Evolutionary conservation across 2,797 vertebrate genomes (phyloP), one percentile per base, ranked within the genome.

Genomic region (Hyperoplus lanceolatus): DNA sequence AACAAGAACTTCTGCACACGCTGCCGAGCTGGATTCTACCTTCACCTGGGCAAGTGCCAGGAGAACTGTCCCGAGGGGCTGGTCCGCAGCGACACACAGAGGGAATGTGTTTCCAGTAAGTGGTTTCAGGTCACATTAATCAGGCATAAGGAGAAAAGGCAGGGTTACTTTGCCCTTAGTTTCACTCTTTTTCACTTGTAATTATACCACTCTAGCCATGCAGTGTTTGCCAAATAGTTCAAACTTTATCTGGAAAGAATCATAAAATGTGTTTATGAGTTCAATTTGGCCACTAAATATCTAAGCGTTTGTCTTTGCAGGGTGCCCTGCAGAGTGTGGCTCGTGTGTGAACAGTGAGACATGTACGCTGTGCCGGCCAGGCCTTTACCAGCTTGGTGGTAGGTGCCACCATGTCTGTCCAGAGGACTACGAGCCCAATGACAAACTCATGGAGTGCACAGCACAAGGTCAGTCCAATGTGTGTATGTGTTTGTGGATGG

Each of bases 1-100:
- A 97, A 97, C 95, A 98, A 96, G 95, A 99, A 97, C 95, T 99
- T 99, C 95, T 99, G 98, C 95, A 99, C 97, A 54, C 98, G 97
- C 72, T 99, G 98, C 95, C 97, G 97, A 95, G 95, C 92, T 73
- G 97, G 97, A 70, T 98, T 96, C 94, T 99, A 99, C 94, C 96
- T 99, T 90, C 95, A 97, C 94, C 97, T 94, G 90, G 98, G 98
- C 89, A 99, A 97, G 94, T 99, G 98, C 93, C 97, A 96, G 94
- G 97, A 98, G 92, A 97, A 87, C 86, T 99, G 98, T 86, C 97
- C 98, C 1, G 97, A 98, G 54, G 97, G 96, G 78, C 92, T 98
- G 88, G 95, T 96, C 89, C 95, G 95, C 90, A 98, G 95, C 72
- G 97, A 97, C 80, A 91, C 96, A 70, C 97, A 97, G 1, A 96